Evolutionary conservation across 2,888 invertebrate genomes (phyloP), one percentile per base, ranked within the genome.

Genomic region (Drymonia ruficornis): DNA sequence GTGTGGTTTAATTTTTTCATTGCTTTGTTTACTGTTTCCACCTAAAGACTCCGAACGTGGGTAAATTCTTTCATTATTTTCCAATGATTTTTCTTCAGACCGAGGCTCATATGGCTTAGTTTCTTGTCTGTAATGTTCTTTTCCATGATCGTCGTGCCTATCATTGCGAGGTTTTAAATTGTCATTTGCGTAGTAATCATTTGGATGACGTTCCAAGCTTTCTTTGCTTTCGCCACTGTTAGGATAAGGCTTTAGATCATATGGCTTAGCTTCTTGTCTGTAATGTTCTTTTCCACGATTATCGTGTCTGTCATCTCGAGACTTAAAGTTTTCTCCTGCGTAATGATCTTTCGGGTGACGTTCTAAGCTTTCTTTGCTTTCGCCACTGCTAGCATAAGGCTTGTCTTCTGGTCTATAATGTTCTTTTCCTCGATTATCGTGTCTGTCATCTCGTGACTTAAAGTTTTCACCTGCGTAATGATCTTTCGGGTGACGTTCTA

Each of bases 11-110:
- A 31, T 38, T 53, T 65, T 58, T 52, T 65, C 60, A 34, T 49
- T 56, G 50, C 49, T 72, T 64, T 76, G 76, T 36, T 58, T 52
- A 34, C 59, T 72, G 45, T 59, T 61, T 61, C 65, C 60, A 44
- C 38, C 29, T n/a, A 31, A 31, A 11, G 47, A 47, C 9, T 47
- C 18, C 13, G 34, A 6, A 16, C n/a, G 47, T 34, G n/a, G 34
- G 18, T 59, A 19, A 6, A 29, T 54, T 55, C 18, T 47, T 0
- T 60, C 56, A 23, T 62, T 57, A 1, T 42, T 53, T 15, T 48
- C 3, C 19, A 54, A 38, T 15, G 40, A 44, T 43, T 46, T 40
- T 28, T 11, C 52, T n/a, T 29, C 15, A 11, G 52, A 9, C 7
- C 18, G 44, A n/a, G 54, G n/a, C 15, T 59, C 46, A 46, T 56